Evolutionary conservation across 2,888 invertebrate genomes (phyloP), one percentile per base, ranked within the genome.

Genomic region (Podotricha telesiphe): DNA sequence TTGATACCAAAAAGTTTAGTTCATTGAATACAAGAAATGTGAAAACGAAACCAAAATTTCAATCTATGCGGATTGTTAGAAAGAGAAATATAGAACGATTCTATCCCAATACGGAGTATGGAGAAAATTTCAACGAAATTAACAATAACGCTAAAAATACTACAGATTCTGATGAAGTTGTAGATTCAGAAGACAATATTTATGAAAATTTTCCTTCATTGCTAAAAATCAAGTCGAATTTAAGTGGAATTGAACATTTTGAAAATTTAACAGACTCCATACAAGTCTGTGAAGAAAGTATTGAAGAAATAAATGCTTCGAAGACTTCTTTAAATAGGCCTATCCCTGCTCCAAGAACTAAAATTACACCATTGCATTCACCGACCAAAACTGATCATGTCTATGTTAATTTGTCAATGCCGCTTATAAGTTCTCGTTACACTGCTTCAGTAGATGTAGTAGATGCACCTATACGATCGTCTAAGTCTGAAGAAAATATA

Each of bases 231-330:
- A 87, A 86, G 71, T 84, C 88, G 5, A 82, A 88, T 74, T 87
- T 91, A 66, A 92, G 90, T 76, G 92, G 89, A 10, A 82, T 89
- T 2, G 90, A 91, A 71, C 80, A 91, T 70, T 95, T 95, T 82
- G 94, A 95, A 82, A 95, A 95, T 80, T 84, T 95, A 67, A 95
- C 94, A 53, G 95, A 95, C 80, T 95, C 95, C 17, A 95, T 95
- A 73, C 95, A 95, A 86, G 94, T 95, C 37, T 94, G 94, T 72
- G 95, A 95, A 82, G 93, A 94, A 73, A 89, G 83, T 61, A 79
- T 82, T 28, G 81, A 86, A 65, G 74, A 78, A 17, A 76, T 87
- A 2, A 86, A 84, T 74, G 72, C 76, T 59, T 89, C 91, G 0
- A 93, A 89, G 17, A 88, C 86, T 70, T 94, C 94, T 34, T 83